Percentiles rank a stretch among this genome's conserved stretches.
Evolutionary conservation across 2,113 vertebrate species (phyloP).

Genomic region (Erythrolamprus reginae): DNA sequence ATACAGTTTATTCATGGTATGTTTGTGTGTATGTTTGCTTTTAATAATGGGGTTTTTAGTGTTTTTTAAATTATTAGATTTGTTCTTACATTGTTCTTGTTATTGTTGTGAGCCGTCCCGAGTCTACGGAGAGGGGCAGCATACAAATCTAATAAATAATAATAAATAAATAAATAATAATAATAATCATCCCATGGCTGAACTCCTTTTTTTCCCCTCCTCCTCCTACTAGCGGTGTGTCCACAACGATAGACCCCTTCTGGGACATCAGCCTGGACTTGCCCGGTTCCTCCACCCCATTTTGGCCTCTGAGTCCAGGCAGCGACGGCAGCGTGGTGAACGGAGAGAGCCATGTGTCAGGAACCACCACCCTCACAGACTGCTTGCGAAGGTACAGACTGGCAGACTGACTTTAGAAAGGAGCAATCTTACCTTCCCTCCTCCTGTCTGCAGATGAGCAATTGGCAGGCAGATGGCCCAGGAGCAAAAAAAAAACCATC

Average conservation of each 20-base stretch:
- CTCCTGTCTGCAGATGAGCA: conserved; percentile 16
- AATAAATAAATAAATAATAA: too few species aligned
- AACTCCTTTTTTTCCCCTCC: background rate
- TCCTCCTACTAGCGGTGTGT: conserved; percentile 81
- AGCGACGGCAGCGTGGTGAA: conserved; percentile 90
- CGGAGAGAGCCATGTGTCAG: conserved; percentile 88
- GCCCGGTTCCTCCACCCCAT: conserved; percentile 94
- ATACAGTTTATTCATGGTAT: too few species aligned
- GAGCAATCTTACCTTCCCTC: background rate
- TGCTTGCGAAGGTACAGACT: conserved; percentile 87
- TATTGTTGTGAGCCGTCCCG: too few species aligned
- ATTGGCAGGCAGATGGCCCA: background rate
- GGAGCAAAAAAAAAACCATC: background rate
- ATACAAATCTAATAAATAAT: too few species aligned
- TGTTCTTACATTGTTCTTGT: too few species aligned
- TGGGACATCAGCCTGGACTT: conserved; percentile 99
- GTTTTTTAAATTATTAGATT: too few species aligned
- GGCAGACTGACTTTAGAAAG: rapidly evolving
- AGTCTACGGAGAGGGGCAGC: too few species aligned
- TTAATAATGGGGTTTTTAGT: too few species aligned
- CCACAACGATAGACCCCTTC: conserved; percentile 97
- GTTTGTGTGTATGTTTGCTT: too few species aligned
- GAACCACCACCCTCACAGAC: conserved; percentile 95
- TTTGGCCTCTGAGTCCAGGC: conserved; percentile 97
- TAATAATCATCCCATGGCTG: background rate